Percentiles rank a stretch among this genome's conserved stretches.
phyloP scores from a whole-genome alignment of 2,797 vertebrate species.

The Enteromius treurensis region DNA sequence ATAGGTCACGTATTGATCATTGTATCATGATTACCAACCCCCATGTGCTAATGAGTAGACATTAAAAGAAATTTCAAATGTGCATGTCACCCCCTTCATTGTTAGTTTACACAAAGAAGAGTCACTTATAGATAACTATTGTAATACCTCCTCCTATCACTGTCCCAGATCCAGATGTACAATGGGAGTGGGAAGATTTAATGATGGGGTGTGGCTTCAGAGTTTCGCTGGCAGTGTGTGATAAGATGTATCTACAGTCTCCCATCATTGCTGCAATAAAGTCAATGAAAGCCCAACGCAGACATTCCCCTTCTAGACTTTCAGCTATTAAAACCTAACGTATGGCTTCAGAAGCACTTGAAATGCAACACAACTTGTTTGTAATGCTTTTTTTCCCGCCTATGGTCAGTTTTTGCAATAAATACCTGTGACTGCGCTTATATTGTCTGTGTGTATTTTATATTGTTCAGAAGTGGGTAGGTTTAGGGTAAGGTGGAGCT shows the following conservation, averaged over 20 bases:
- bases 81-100: neutral
- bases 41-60: neutral
- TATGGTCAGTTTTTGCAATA: too few species aligned
- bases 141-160: neutral
- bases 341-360: too few species aligned
- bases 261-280: neutral
- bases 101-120: neutral
- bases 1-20: constrained; percentile 2
- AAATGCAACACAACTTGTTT: too few species aligned
- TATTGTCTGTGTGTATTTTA: too few species aligned
- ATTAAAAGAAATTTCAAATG: neutral
- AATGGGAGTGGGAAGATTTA: neutral
- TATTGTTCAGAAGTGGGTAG: too few species aligned
- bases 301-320: neutral
- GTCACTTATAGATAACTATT: neutral
- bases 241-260: constrained; percentile 1
- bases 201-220: neutral
- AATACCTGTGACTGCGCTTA: too few species aligned
- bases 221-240: neutral
- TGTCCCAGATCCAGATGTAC: constrained; percentile 8
- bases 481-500: too few species aligned
- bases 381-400: too few species aligned
- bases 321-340: neutral
- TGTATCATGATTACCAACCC: neutral
- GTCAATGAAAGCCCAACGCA: neutral